phyloP scores from a whole-genome alignment of 2,888 invertebrate genomes.

The Drosophila leonis region DNA sequence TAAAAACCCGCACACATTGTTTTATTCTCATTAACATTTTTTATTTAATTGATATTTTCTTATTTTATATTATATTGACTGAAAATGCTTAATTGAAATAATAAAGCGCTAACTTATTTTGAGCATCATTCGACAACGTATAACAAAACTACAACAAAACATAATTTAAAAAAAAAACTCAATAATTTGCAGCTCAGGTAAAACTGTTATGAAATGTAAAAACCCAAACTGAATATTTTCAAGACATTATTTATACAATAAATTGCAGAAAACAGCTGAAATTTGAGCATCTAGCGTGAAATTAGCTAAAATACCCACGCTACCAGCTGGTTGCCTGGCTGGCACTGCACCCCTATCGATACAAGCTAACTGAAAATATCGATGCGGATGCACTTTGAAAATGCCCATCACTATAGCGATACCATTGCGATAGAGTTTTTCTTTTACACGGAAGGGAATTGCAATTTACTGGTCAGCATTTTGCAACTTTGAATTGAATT shows the following conservation, averaged over 20 bases:
- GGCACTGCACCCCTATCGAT: conserved; percentile 17
- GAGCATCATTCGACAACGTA: not conserved
- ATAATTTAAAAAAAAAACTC: too few relatives aligned
- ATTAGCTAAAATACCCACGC: not conserved
- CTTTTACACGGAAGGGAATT: conserved; percentile 20
- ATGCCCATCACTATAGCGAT: conserved; percentile 17
- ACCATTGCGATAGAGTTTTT: conserved; percentile 40
- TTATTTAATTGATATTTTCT: not conserved
- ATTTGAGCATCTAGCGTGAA: not conserved
- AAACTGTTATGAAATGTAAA: too few relatives aligned
- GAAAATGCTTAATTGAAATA: not conserved
- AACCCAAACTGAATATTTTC: too few relatives aligned
- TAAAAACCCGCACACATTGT: not conserved
- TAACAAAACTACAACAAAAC: not conserved
- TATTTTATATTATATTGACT: not conserved
- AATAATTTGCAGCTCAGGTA: too few relatives aligned
- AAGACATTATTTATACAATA: too few relatives aligned
- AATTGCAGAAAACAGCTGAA: not conserved
- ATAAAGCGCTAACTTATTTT: not conserved
- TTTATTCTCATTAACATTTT: not conserved
- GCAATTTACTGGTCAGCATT: conserved; percentile 32
- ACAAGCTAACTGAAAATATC: conserved; percentile 14
- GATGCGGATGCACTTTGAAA: conserved; percentile 41
- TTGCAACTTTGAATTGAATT: not conserved
- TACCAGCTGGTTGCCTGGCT: not conserved